Conservation (phyloP, 2,797 vertebrate genomes). For the Parotocinclus haroldoi region DNA sequence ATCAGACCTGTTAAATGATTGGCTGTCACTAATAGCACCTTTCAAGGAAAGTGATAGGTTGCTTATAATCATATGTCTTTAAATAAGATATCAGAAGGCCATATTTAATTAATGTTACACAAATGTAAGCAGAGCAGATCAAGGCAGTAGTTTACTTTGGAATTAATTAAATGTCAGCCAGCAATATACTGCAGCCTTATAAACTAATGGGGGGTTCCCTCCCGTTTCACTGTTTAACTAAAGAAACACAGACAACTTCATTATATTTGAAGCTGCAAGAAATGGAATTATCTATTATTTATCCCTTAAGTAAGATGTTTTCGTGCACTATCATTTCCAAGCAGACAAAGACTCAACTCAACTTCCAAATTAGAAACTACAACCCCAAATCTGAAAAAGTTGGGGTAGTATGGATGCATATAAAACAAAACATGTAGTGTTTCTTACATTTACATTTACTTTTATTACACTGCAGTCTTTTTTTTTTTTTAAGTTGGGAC, state of each 20-base stretch:
- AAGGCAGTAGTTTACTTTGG: constrained; percentile 32
- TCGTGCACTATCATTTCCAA: neutral
- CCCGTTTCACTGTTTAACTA: constrained; percentile 48
- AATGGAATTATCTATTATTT: constrained; percentile 58
- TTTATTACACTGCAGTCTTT: too few relatives aligned
- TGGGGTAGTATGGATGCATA: too few relatives aligned
- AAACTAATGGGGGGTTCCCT: too few relatives aligned
- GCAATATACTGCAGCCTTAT: too few relatives aligned
- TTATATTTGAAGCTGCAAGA: constrained; percentile 61
- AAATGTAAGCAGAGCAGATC: neutral
- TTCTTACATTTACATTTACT: too few relatives aligned
- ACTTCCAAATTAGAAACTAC: neutral
- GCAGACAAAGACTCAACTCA: neutral
- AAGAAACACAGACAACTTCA: constrained; percentile 53
- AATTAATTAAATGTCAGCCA: too few relatives aligned
- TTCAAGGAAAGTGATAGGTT: too few relatives aligned
- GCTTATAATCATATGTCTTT: constrained; percentile 39
- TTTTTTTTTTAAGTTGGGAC: too few relatives aligned
- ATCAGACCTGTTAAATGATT: too few relatives aligned
- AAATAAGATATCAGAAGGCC: constrained; percentile 23
- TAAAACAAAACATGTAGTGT: too few relatives aligned
- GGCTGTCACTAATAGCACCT: too few relatives aligned
- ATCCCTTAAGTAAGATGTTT: neutral
- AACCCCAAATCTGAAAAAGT: too few relatives aligned
- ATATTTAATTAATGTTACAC: constrained; percentile 2